Percentiles rank a stretch among this genome's conserved stretches.
Evolutionary conservation across 2,797 vertebrate genomes (phyloP).

Genomic region (Cyclura pinguis): DNA sequence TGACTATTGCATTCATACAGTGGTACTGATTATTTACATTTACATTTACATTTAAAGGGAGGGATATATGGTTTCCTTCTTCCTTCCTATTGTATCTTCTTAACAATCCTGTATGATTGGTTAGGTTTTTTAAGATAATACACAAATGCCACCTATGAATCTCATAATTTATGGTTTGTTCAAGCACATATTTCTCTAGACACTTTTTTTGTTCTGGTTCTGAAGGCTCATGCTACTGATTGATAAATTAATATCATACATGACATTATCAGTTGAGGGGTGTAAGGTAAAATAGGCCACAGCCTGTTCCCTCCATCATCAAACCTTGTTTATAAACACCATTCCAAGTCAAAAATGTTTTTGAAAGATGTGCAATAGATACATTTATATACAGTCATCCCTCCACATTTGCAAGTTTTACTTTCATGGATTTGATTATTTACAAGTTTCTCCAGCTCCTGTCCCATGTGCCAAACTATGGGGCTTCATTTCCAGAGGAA

Average conservation of each 20-base stretch:
- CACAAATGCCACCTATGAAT: not conserved
- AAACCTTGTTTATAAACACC: not conserved
- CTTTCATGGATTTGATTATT: too few species aligned
- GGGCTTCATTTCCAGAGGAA: too few species aligned
- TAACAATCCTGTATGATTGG: not conserved
- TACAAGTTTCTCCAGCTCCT: too few species aligned
- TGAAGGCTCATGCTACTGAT: not conserved
- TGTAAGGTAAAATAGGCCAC: not conserved
- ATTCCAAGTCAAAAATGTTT: not conserved
- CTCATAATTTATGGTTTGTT: not conserved
- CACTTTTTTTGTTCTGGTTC: not conserved
- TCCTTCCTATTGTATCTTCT: not conserved
- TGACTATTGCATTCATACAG: too few species aligned
- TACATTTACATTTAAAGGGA: too few species aligned
- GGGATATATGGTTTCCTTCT: not conserved
- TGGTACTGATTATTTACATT: too few species aligned
- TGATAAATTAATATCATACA: not conserved
- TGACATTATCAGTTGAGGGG: not conserved
- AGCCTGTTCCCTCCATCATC: not conserved
- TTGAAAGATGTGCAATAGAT: not conserved
- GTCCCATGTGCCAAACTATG: too few species aligned
- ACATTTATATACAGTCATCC: not conserved
- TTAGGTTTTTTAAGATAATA: not conserved
- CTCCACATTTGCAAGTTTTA: too few species aligned
- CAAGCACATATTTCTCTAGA: not conserved